Evolutionary conservation across 2,888 invertebrate species (phyloP), one percentile per base, ranked within the genome.

Genomic region (Periphyllus acericola): DNA sequence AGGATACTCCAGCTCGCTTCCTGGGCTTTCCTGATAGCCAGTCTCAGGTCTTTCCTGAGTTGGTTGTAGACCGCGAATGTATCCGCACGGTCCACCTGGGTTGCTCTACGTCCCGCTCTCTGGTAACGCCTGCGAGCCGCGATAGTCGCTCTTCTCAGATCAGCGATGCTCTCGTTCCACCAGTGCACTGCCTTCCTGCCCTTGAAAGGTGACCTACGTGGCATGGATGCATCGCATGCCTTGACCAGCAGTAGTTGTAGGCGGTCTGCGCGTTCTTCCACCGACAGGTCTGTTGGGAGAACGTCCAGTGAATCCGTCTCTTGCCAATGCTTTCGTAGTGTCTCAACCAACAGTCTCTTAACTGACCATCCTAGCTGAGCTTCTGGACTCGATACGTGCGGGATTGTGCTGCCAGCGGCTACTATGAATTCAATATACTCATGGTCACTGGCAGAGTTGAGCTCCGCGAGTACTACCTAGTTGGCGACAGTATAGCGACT

Each of bases 221-320:
- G 80, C 66, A 80, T 80, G 0, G 80, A 9, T 4, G 80, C 80
- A 0, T 80, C 25, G 34, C 80, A 80, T 1, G 79, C 25, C 11
- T 9, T 14, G 21, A 2, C 0, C 34, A 79, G 60, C 0, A 34
- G 0, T 9, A 3, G 11, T 14, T 34, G 25, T 0, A 79, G 36
- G 1, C 21, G 60, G 0, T 11, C 36, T 11, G 36, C 34, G 1
- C n/a, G 80, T 2, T n/a, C 8, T 0, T 60, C 66, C 0, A 8
- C 36, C 1, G 66, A 6, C 0, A 17, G n/a, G 1, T 0, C 14
- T 3, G 36, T 5, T 5, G 80, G 9, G 2, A 25, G 36, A 6
- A 36, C 6, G 0, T 1, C 5, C 0, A 8, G 9, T 3, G 52
- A 4, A 1, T 5, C 14, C 0, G 8, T 1, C 8, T 6, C 1